Conservation (phyloP, 1,140 invertebrate species). For the Drosophila funebris region DNA sequence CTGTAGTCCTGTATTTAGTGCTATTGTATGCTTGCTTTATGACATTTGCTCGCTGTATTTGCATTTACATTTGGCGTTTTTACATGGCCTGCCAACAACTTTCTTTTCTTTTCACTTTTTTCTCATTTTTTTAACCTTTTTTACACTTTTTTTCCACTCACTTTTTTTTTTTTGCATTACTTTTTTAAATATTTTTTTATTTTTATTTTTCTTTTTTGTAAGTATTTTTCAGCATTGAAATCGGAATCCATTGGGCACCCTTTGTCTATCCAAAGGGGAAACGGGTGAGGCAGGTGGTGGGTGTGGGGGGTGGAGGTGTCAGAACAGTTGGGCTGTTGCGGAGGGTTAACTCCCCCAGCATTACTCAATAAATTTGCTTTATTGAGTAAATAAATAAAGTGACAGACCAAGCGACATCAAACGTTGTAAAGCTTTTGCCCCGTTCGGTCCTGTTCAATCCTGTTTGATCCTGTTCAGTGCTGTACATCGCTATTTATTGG, state of each 20-base stretch:
- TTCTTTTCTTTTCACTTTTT: constrained; percentile 12
- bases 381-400: constrained; percentile 80
- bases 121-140: neutral
- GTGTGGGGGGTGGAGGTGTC: neutral
- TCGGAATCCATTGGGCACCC: constrained; percentile 4
- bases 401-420: constrained; percentile 60
- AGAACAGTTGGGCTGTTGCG: too few species aligned
- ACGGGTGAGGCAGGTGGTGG: neutral
- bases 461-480: neutral
- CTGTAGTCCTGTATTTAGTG: constrained; percentile 57
- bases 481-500: constrained; percentile 40
- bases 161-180: neutral
- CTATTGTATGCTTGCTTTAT: constrained; percentile 69
- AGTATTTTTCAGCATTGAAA: constrained; percentile 3
- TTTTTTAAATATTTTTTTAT: neutral
- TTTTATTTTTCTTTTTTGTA: neutral
- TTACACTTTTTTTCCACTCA: constrained; percentile 4
- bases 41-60: constrained; percentile 76
- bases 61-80: constrained; percentile 70
- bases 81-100: too few species aligned
- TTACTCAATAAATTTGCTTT: constrained; percentile 81
- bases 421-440: neutral
- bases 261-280: constrained; percentile 7
- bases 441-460: neutral
- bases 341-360: constrained; percentile 21